These are phyloP conservation scores for Apodemia hepburni DNA, from an alignment of 2,888 invertebrate genomes.

Conservation along the genomic window DNA sequence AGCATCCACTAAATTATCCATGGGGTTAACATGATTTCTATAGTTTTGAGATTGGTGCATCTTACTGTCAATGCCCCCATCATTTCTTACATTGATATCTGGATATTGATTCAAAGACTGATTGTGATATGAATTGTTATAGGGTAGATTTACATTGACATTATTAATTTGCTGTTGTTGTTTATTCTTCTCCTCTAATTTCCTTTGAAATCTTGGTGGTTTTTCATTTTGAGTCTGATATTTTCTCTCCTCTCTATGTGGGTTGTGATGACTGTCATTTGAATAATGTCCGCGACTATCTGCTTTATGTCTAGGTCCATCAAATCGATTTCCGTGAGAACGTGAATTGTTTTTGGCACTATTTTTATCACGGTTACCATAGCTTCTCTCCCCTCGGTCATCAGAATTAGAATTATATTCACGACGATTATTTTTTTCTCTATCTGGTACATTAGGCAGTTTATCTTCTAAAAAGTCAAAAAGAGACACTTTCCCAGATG, in stretches of 20 bases:
- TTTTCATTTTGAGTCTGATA: conserved; percentile 73
- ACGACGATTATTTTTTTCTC: conserved; percentile 55
- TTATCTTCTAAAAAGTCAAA: conserved; percentile 93
- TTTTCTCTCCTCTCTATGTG: conserved; percentile 60
- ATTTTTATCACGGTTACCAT: conserved; percentile 54
- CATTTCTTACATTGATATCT: conserved; percentile 52
- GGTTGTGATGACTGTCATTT: conserved; percentile 53
- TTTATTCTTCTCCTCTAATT: conserved; percentile 70
- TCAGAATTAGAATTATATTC: conserved; percentile 46
- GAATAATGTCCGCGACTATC: conserved; percentile 56
- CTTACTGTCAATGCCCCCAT: conserved; percentile 50
- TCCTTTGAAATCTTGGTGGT: conserved; percentile 82
- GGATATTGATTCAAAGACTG: conserved; percentile 48
- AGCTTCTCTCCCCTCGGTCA: conserved; percentile 54
- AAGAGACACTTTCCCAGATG: conserved; percentile 88
- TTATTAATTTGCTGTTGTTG: conserved; percentile 47
- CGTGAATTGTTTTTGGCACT: conserved; percentile 53
- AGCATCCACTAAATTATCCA: conserved; percentile 60
- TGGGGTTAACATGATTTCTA: conserved; percentile 44
- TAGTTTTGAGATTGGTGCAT: conserved; percentile 46
- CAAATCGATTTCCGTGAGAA: conserved; percentile 55
- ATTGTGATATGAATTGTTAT: conserved; percentile 53
- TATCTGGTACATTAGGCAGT: conserved; percentile 81
- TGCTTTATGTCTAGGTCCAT: conserved; percentile 48
- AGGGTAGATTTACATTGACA: conserved; percentile 39